Percentiles rank a stretch among this genome's conserved stretches.
phyloP scores from a whole-genome alignment of 2,797 vertebrate genomes.

The Heterohyrax brucei region DNA sequence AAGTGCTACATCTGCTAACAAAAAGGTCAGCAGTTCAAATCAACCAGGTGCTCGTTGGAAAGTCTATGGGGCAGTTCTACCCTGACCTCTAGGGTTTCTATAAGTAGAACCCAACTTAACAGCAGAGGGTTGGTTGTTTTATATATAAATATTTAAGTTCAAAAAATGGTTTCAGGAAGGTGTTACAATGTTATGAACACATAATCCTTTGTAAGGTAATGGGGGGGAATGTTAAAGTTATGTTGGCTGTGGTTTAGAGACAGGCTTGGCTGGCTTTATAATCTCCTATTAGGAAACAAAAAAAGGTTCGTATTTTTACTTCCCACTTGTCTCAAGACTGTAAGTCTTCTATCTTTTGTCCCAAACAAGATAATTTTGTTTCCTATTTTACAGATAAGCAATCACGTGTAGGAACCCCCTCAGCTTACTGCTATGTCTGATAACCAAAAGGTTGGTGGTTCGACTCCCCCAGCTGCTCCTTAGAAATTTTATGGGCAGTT shows the following conservation, averaged over 20 bases:
- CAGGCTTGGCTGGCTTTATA: neutral
- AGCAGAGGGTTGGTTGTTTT: too few species aligned
- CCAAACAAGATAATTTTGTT: neutral
- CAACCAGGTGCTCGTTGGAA: too few species aligned
- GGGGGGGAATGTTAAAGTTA: neutral
- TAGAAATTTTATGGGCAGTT: too few species aligned
- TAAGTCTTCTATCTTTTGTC: neutral
- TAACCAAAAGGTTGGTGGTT: too few species aligned
- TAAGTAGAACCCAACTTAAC: too few species aligned
- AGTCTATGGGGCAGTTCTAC: too few species aligned
- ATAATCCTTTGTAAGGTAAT: neutral
- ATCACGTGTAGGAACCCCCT: neutral
- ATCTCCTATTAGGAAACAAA: neutral
- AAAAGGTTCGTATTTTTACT: neutral
- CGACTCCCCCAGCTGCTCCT: too few species aligned
- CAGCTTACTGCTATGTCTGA: neutral
- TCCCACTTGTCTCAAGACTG: neutral
- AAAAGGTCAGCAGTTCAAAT: too few species aligned
- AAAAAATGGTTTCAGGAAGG: neutral
- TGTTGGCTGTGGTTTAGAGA: neutral
- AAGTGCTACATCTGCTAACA: too few species aligned
- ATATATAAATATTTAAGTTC: neutral
- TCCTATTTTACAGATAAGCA: neutral
- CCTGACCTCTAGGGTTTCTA: too few species aligned
- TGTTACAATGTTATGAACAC: neutral